phyloP scores from a whole-genome alignment of 2,888 invertebrate species.

The Tuberolachnus salignus region DNA sequence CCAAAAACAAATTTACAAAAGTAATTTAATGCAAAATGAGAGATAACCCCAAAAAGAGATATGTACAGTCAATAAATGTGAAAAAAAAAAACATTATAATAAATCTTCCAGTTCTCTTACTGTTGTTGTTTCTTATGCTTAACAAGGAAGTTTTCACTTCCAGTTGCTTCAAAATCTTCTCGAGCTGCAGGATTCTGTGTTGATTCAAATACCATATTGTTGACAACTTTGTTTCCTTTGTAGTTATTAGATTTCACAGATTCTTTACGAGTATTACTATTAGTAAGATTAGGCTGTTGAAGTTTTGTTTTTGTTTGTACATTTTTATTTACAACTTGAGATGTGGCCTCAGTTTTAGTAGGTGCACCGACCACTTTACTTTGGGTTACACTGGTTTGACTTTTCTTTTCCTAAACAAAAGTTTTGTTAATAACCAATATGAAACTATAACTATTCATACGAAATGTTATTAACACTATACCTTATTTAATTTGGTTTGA shows the following conservation, averaged over 20 bases:
- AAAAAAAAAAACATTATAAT: background rate
- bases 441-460: too few species aligned
- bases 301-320: conserved; percentile 34
- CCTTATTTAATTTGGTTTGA: conserved; percentile 48
- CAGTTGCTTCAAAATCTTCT: conserved; percentile 76
- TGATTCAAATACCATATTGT: conserved; percentile 72
- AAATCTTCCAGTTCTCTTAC: conserved; percentile 26
- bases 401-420: conserved; percentile 51
- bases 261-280: conserved; percentile 37
- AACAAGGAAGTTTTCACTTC: conserved; percentile 69
- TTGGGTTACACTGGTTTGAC: conserved; percentile 24
- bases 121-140: conserved; percentile 61
- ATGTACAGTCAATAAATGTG: too few species aligned
- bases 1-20: too few species aligned
- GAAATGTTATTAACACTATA: conserved; percentile 1
- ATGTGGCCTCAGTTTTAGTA: background rate
- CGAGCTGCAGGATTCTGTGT: conserved; percentile 75
- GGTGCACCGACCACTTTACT: conserved; percentile 17
- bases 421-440: too few species aligned
- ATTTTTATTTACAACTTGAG: conserved; percentile 23
- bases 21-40: too few species aligned
- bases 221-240: conserved; percentile 64
- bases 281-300: conserved; percentile 33
- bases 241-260: conserved; percentile 47
- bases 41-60: too few species aligned